phyloP scores from a whole-genome alignment of 2,797 vertebrate genomes.

The Premnoplex brunnescens region DNA sequence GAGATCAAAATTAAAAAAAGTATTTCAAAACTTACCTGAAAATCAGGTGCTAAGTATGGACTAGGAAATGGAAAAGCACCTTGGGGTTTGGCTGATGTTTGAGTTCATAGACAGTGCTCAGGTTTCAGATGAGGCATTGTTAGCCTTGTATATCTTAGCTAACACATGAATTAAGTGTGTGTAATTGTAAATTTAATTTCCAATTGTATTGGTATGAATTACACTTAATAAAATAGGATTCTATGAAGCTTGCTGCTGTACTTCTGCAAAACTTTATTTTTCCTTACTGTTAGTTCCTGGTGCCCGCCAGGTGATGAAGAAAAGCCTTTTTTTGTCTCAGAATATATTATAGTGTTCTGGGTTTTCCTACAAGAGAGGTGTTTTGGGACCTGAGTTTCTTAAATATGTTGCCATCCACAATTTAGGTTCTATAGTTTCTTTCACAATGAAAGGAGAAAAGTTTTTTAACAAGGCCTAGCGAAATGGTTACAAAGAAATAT shows the following conservation, averaged over 20 bases:
- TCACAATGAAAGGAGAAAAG: background rate
- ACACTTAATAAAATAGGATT: background rate
- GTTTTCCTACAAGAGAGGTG: background rate
- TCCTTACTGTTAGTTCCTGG: background rate
- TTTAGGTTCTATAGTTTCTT: background rate
- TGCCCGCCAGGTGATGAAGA: background rate
- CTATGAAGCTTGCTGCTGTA: background rate
- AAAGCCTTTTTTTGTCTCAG: background rate
- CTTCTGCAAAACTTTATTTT: background rate
- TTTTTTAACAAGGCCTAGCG: background rate
- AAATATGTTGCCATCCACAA: background rate
- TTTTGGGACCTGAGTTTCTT: background rate
- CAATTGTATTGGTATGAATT: background rate
- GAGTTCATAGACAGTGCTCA: background rate
- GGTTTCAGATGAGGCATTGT: background rate
- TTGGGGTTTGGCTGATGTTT: background rate
- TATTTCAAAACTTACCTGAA: background rate
- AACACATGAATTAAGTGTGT: background rate
- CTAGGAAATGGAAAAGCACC: background rate
- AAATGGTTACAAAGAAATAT: background rate
- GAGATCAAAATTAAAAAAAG: background rate
- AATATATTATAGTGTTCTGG: background rate
- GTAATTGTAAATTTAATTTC: background rate
- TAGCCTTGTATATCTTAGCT: background rate
- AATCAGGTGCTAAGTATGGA: background rate